These are phyloP conservation scores for Drosophila basisetae DNA, from an alignment of 2,888 invertebrate species.

Conservation along the genomic window DNA sequence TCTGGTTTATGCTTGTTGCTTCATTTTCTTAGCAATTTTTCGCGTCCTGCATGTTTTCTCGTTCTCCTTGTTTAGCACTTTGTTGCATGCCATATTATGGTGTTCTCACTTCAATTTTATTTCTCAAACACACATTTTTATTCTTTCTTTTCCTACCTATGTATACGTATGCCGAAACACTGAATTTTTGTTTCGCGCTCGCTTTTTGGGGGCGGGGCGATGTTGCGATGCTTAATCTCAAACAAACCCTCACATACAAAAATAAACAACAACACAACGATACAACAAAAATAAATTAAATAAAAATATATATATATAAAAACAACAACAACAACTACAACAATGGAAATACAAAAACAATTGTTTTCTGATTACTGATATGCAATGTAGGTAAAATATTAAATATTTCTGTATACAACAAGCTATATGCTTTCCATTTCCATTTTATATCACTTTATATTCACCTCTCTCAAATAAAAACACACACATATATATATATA, in stretches of 20 bases:
- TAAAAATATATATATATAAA: conserved; percentile 6
- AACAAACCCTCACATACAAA: conserved; percentile 30
- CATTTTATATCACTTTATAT: conserved; percentile 30
- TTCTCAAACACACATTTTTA: conserved; percentile 43
- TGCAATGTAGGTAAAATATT: conserved; percentile 72
- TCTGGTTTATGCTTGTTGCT: neutral
- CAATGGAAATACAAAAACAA: conserved; percentile 47
- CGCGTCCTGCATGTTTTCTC: conserved; percentile 29
- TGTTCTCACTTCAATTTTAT: conserved; percentile 46
- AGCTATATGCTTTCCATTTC: conserved; percentile 40
- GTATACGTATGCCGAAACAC: conserved; percentile 36
- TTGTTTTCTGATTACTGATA: conserved; percentile 34
- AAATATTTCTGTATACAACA: conserved; percentile 51
- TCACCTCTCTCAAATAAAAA: conserved; percentile 13
- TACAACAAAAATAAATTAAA: conserved; percentile 11
- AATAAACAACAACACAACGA: conserved; percentile 18
- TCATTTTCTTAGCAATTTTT: neutral
- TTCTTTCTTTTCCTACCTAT: conserved; percentile 39
- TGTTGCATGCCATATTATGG: conserved; percentile 35
- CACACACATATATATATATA: conserved; percentile 7
- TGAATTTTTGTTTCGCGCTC: conserved; percentile 52
- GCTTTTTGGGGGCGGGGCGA: conserved; percentile 36
- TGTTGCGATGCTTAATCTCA: conserved; percentile 36
- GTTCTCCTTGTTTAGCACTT: conserved; percentile 38
- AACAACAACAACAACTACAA: conserved; percentile 49